phyloP scores from a whole-genome alignment of 92 coral and sea anemone species.

The Diadumene lineata region DNA sequence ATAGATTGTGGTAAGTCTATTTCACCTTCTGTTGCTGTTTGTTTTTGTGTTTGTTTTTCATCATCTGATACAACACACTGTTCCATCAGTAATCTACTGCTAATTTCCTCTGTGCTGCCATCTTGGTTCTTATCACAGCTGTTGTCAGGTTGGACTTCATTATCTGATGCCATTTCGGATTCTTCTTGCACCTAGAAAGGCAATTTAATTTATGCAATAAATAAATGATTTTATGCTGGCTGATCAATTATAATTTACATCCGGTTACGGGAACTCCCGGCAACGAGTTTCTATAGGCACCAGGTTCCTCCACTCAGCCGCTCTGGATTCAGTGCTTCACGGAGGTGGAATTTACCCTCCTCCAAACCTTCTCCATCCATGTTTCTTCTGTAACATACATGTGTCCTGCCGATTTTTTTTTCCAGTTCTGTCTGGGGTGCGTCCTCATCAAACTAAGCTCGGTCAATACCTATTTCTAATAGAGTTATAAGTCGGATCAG shows the following conservation, averaged over 20 bases:
- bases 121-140: constrained; percentile 34
- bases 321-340: too few relatives aligned
- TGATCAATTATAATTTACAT: not conserved
- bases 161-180: constrained; percentile 39
- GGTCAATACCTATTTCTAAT: too few relatives aligned
- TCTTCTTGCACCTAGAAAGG: not conserved
- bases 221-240: not conserved
- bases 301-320: too few relatives aligned
- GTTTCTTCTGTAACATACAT: too few relatives aligned
- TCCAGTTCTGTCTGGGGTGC: too few relatives aligned
- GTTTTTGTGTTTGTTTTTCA: constrained; percentile 40
- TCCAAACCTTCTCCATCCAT: too few relatives aligned
- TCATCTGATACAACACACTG: constrained; percentile 74
- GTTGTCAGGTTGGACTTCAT: constrained; percentile 26
- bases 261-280: too few relatives aligned
- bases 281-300: too few relatives aligned
- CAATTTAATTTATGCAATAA: not conserved
- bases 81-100: constrained; percentile 61
- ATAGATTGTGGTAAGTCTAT: not conserved
- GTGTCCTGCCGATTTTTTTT: too few relatives aligned
- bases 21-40: not conserved
- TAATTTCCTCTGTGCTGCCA: constrained; percentile 60
- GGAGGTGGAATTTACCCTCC: too few relatives aligned
- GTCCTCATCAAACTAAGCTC: too few relatives aligned
- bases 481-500: too few relatives aligned